Conservation (phyloP, 1,140 invertebrate genomes). For the Drosophila mauritiana region DNA sequence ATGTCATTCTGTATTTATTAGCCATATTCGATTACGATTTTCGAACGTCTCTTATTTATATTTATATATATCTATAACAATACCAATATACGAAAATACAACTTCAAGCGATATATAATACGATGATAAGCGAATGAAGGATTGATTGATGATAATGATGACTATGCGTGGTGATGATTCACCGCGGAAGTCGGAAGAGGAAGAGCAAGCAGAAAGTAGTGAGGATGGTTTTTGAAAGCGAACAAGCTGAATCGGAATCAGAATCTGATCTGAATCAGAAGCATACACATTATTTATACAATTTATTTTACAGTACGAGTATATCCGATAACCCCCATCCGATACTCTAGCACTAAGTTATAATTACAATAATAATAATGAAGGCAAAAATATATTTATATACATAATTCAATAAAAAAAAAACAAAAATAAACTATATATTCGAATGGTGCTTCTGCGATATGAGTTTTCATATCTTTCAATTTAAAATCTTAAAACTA, state of each 20-base stretch:
- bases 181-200: not conserved
- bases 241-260: not conserved
- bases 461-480: no score
- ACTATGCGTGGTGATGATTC: not conserved
- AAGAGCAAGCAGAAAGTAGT: not conserved
- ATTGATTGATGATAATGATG: not conserved
- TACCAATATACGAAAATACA: conserved; percentile 38
- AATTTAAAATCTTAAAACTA: no score
- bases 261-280: conserved; percentile 33
- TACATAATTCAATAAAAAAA: conserved; percentile 79
- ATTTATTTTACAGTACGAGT: conserved; percentile 77
- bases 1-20: conserved; percentile 61
- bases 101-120: conserved; percentile 34
- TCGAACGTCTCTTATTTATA: conserved; percentile 68
- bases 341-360: conserved; percentile 77
- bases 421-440: conserved; percentile 31
- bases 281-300: conserved; percentile 77
- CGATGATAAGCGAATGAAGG: conserved; percentile 14
- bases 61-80: conserved; percentile 52
- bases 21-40: conserved; percentile 66
- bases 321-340: conserved; percentile 65
- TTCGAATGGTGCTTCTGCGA: no score
- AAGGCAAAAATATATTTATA: conserved; percentile 79
- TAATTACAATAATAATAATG: conserved; percentile 62
- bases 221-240: not conserved